These are phyloP conservation scores for Drosophila antonietae DNA, from an alignment of 2,888 invertebrate species.

Conservation along the genomic window DNA sequence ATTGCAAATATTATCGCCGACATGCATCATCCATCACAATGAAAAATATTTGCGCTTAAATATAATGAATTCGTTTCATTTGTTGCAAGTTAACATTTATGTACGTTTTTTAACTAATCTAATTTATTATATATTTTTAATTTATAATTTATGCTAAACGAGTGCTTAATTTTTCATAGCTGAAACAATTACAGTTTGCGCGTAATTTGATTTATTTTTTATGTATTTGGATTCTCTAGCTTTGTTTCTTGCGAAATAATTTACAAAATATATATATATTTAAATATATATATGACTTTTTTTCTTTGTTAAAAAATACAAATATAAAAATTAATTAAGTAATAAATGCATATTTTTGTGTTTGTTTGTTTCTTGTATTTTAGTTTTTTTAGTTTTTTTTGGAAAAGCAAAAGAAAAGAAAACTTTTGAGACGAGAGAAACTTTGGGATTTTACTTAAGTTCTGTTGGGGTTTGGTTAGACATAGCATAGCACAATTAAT, in stretches of 20 bases:
- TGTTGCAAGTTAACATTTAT: slow-evolving; percentile 68
- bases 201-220: slow-evolving; percentile 23
- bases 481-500: slow-evolving; percentile 22
- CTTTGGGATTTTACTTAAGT: slow-evolving; percentile 7
- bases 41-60: slow-evolving; percentile 75
- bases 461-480: slow-evolving; percentile 10
- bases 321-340: slow-evolving; percentile 79
- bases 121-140: slow-evolving; percentile 68
- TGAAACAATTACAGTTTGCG: slow-evolving; percentile 68
- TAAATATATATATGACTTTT: slow-evolving; percentile 39
- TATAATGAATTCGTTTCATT: slow-evolving; percentile 51
- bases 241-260: slow-evolving; percentile 71
- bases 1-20: slow-evolving; percentile 75
- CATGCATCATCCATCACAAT: slow-evolving; percentile 69
- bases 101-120: slow-evolving; percentile 70
- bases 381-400: slow-evolving; percentile 41
- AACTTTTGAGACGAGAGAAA: slow-evolving; percentile 17
- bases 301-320: slow-evolving; percentile 56
- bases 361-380: slow-evolving; percentile 25
- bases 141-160: slow-evolving; percentile 78
- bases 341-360: slow-evolving; percentile 72
- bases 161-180: slow-evolving; percentile 58
- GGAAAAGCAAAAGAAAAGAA: slow-evolving; percentile 72
- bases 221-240: slow-evolving; percentile 73
- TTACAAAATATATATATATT: slow-evolving; percentile 69